Base-by-base conservation (phyloP, 2,113 vertebrate genomes). In the Apteryx owenii region DNA sequence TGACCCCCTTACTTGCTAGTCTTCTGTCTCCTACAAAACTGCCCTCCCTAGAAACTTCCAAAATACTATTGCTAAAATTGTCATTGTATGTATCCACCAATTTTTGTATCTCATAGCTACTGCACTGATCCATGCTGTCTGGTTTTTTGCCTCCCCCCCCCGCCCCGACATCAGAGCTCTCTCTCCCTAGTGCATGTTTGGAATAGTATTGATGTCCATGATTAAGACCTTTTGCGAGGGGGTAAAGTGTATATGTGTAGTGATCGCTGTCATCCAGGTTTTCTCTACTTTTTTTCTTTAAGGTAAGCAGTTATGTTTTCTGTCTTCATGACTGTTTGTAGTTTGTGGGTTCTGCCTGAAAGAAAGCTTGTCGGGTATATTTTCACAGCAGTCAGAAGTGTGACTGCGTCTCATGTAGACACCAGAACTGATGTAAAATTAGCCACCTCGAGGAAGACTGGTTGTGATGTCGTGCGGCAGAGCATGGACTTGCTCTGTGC, bases 391-490 rank as follows among this genome's bases (percentile, higher is more conserved):
- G 18, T 56, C 26, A 61, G 53, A 66, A 56, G 8, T 3, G 1
- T 58, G 11, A 4, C 58, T 72, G 3, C 1, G 7, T 58, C 21
- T 78, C 8, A 25, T 44, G 9, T 23, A 81, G 69, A 16, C 33
- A 26, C 3, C 5, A 38, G 9, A 60, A 8, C 8, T 54, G 29
- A 40, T 44, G 75, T 84, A 69, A 48, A 40, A 26, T 48, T 25
- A 22, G 10, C 3, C 12, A 12, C 0, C 6, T 66, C 19, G 5
- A 8, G 16, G 22, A 17, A 91, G 1, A 2, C 58, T 40, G 40
- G 22, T 28, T 44, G 10, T 62, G 51, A 50, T 0, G 0, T 26
- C 9, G 10, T 22, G 16, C 21, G 5, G 40, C 26, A 44, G 75
- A 85, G 9, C 18, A 44, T 8, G 54, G 17, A 20, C 12, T 50